Base-by-base conservation (phyloP, 1,140 invertebrate species). In the Drosophila fuyamai region DNA sequence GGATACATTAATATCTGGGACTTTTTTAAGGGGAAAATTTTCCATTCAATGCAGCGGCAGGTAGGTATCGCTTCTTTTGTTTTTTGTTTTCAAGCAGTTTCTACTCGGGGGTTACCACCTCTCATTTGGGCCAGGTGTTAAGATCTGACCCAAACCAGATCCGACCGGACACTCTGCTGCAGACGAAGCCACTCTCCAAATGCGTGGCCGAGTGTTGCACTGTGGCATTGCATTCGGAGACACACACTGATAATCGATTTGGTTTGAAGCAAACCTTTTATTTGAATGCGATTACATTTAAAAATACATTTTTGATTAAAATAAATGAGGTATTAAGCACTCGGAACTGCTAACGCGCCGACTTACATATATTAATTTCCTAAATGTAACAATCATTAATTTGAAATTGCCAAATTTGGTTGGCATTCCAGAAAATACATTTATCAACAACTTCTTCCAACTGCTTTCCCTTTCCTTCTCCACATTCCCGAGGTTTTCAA, bases 111-210 rank as follows among this genome's bases (percentile, higher is more conserved):
- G 23, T 67, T 56, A 48, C 18, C 14, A 40, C 10, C 13, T 29
- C 8, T 5, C 29, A 18, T 7, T 7, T 6, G 8, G 8, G 27
- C 5, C 63, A 71, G 63, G 51, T 71, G 50, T 46, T 29, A 48
- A 66, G 60, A 57, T 48, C 36, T 48, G 65, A 67, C 63, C 41
- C 44, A 72, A 72, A 72, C 68, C 68, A 72, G 66, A 71, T 72
- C 58, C 3, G 36, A 50, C 68, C 44, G 27, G 53, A 58, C 14
- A 27, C 50, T 41, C 48, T 23, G 48, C 44, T 70, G 50, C 50
- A 68, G 16, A 55, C 41, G n/a, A 48, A 70, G 46, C 36, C 63
- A 71, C 36, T 71, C 35, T 36, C 48, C 35, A 51, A 67, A 40
- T 16, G 48, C 66, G 47, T 70, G 47, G 2, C 4, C 23, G 2